Evolutionary conservation across 2,888 invertebrate species (phyloP).

Genomic region (Andrena haemorrhoa): DNA sequence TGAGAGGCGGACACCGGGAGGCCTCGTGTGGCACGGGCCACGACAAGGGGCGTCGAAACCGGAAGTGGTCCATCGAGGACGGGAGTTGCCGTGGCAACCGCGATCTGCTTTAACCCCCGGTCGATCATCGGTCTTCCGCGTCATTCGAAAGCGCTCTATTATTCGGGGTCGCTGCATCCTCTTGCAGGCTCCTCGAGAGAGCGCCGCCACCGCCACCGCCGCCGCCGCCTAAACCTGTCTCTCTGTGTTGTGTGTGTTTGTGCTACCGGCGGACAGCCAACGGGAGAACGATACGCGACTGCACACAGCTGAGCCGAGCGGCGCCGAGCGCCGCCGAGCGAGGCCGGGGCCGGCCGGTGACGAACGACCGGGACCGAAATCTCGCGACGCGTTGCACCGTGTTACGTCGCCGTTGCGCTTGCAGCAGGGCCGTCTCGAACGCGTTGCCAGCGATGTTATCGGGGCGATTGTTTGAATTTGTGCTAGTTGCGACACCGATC

Average conservation of each 20-base stretch:
- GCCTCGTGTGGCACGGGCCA: conserved; percentile 66
- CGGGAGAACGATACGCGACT: conserved; percentile 41
- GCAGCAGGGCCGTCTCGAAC: conserved; percentile 57
- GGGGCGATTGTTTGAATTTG: conserved; percentile 54
- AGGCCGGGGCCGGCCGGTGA: conserved; percentile 53
- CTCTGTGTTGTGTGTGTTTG: conserved; percentile 44
- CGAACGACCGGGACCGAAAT: conserved; percentile 62
- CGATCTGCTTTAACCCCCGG: conserved; percentile 77
- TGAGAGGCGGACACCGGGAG: conserved; percentile 61
- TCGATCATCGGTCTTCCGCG: conserved; percentile 75
- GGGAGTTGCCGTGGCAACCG: conserved; percentile 78
- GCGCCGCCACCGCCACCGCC: conserved; percentile 9
- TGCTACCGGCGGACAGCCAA: conserved; percentile 59
- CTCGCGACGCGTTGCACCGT: conserved; percentile 64
- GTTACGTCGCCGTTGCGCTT: conserved; percentile 67
- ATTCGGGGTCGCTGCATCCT: conserved; percentile 75
- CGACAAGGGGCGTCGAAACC: conserved; percentile 71
- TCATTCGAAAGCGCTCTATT: conserved; percentile 78
- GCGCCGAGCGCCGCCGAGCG: conserved; percentile 46
- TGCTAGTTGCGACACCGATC: conserved; percentile 40
- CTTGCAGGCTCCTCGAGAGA: conserved; percentile 41
- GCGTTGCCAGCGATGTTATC: conserved; percentile 52
- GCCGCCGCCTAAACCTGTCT: conserved; percentile 30
- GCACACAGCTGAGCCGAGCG: conserved; percentile 54
- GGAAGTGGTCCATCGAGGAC: conserved; percentile 77